Conservation (phyloP, 2,888 invertebrate genomes). For the Ophion obscuratus region DNA sequence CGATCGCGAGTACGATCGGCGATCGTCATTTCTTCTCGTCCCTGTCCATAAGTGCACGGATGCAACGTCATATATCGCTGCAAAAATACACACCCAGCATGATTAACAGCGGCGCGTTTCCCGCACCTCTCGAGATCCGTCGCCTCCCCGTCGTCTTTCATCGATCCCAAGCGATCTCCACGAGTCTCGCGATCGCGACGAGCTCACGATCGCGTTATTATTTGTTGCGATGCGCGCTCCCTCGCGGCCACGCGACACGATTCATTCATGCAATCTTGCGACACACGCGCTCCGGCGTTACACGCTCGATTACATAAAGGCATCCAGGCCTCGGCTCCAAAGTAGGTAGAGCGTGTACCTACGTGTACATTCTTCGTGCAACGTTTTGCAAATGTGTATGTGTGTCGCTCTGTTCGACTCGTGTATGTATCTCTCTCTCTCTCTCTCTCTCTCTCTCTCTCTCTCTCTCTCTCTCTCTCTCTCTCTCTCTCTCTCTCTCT, state of each 20-base stretch:
- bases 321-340: constrained; percentile 65
- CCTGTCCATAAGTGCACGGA: not conserved
- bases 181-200: not conserved
- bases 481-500: not conserved
- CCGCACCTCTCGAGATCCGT: not conserved
- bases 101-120: not conserved
- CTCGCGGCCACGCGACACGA: constrained; percentile 68
- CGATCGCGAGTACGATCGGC: not conserved
- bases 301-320: constrained; percentile 80
- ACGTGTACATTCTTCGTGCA: constrained; percentile 64
- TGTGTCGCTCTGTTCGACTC: not conserved
- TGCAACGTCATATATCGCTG: not conserved
- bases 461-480: not conserved
- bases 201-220: constrained; percentile 1
- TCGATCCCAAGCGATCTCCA: not conserved
- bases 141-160: too few species aligned
- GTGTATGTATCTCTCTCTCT: not conserved
- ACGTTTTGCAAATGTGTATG: constrained; percentile 37
- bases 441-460: not conserved
- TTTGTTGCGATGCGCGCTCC: constrained; percentile 33
- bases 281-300: constrained; percentile 75
- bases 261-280: constrained; percentile 81
- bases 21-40: constrained; percentile 1
- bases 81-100: not conserved
- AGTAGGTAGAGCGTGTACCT: constrained; percentile 64